Evolutionary conservation across 2,888 invertebrate species (phyloP).

Genomic region (Ecliptopera silaceata): DNA sequence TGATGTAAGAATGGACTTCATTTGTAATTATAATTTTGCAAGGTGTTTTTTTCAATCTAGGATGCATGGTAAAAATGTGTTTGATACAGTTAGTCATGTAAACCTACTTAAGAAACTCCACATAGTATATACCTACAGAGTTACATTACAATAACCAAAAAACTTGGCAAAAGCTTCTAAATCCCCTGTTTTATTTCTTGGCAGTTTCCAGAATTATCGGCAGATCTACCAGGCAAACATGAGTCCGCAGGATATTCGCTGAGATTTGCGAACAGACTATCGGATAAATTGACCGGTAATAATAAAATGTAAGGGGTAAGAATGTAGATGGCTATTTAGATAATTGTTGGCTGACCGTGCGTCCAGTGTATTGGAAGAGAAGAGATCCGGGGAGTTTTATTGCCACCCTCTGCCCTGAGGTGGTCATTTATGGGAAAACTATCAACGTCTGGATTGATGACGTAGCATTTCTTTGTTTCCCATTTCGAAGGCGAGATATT

Average conservation of each 20-base stretch:
- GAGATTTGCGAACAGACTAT: constrained; percentile 73
- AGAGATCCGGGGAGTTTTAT: constrained; percentile 65
- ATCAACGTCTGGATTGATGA: constrained; percentile 75
- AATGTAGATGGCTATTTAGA: constrained; percentile 84
- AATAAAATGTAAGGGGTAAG: constrained; percentile 83
- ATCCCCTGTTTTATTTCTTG: constrained; percentile 66
- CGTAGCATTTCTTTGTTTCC: constrained; percentile 63
- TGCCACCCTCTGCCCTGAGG: constrained; percentile 60
- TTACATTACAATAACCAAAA: constrained; percentile 16
- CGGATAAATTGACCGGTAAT: constrained; percentile 83
- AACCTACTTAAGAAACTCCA: background rate
- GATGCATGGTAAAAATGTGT: no score
- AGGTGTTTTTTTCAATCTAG: background rate
- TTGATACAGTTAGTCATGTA: no score
- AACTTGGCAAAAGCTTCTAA: constrained; percentile 44
- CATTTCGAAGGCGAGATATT: constrained; percentile 52
- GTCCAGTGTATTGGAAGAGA: constrained; percentile 78
- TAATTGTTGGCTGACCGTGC: constrained; percentile 79
- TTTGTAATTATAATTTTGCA: background rate
- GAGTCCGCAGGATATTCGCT: constrained; percentile 60
- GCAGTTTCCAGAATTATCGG: constrained; percentile 67
- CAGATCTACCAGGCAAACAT: constrained; percentile 76
- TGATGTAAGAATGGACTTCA: constrained; percentile 10
- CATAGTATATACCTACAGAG: background rate
- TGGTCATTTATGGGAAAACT: constrained; percentile 80